Percentiles rank a stretch among this genome's conserved stretches.
Conservation (phyloP, 2,797 vertebrate species). For the Helicolenus hilgendorfi region DNA sequence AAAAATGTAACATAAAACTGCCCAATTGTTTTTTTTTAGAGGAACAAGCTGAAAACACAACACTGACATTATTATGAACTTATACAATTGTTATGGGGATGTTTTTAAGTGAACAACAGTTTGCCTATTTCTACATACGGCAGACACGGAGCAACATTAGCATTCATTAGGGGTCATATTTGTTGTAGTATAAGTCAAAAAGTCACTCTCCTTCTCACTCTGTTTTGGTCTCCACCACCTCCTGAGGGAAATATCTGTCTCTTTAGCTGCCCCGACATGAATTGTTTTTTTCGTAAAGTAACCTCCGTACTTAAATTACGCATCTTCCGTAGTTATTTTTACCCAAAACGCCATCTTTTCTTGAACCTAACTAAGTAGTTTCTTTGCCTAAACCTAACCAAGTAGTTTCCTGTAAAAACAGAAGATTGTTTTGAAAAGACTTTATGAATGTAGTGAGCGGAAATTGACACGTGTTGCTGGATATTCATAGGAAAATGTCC, state of each 20-base stretch:
- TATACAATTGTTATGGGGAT: conserved; percentile 4
- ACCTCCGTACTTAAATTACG: too few species aligned
- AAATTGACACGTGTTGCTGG: too few species aligned
- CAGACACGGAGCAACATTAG: not conserved
- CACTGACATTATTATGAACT: not conserved
- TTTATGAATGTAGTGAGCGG: too few species aligned
- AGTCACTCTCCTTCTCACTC: not conserved
- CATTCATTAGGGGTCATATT: not conserved
- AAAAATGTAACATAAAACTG: not conserved
- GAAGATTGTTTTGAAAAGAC: too few species aligned
- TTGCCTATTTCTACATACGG: not conserved
- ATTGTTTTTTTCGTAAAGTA: too few species aligned
- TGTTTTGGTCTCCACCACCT: not conserved
- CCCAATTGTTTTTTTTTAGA: not conserved
- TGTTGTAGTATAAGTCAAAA: not conserved
- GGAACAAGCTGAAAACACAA: conserved; percentile 6
- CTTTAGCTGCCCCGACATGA: not conserved
- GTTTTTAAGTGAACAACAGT: not conserved
- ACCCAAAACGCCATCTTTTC: too few species aligned
- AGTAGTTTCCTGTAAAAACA: too few species aligned
- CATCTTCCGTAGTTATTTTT: too few species aligned
- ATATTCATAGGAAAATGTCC: too few species aligned
- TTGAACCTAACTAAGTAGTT: too few species aligned
- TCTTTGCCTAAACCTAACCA: too few species aligned
- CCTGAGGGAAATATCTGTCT: not conserved